Base-by-base conservation (phyloP, 2,888 invertebrate species). In the Pristionchus exspectatus region DNA sequence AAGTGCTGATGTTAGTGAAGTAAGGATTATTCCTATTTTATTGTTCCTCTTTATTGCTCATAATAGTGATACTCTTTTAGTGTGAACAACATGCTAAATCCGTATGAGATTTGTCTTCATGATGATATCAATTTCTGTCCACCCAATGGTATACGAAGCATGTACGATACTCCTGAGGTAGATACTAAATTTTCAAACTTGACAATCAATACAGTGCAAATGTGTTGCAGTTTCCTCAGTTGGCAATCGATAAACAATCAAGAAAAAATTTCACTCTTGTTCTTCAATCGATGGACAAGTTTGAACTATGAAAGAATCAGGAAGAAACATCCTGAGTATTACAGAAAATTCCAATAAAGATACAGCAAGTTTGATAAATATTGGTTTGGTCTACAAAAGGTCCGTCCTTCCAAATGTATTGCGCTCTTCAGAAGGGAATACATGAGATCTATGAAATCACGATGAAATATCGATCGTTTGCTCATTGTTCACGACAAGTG, bases 141-240 rank as follows among this genome's bases (percentile, higher is more conserved):
- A 38, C 74, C 74, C 38, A 74, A 38, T 5, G 21, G 21, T 16
- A 74, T 27, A 54, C 10, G 50, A 2, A 81, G 81, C 50, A 81
- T 81, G 81, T 81, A 81, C 50, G 81, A 81, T 27, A 81, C 50
- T 50, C 81, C 81, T 0, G 54, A 81, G 81, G 81, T 81, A 81
- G 81, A 50, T 81, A 21, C 38, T 38, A 38, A 2, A 38, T 38
- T 38, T 38, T 38, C 38, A 38, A 38, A 38, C 4, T 74, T 21
- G 38, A 16, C 74, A 21, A 38, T 21, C 38, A 18, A 74, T 18
- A 74, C 2, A 74, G 1, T 74, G n/a, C 27, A n/a, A 38, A 38
- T 50, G 44, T 50, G 44, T 81, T 50, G 2, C 81, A 81, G 81
- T 81, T 81, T 50, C 54, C 50, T 3, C n/a, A 14, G 9, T n/a